phyloP scores from a whole-genome alignment of 2,888 invertebrate genomes.

The Ophonus ardosiacus region DNA sequence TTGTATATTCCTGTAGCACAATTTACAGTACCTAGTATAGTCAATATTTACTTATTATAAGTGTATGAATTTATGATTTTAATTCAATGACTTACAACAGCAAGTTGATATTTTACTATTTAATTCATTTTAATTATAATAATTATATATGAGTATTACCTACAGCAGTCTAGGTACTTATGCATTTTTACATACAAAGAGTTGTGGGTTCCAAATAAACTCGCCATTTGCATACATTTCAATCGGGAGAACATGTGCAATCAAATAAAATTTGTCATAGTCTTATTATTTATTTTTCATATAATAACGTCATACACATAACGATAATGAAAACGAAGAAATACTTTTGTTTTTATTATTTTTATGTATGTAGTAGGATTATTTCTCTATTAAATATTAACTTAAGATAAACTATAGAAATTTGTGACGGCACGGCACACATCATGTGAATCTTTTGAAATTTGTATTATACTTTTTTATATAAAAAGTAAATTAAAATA shows the following conservation, averaged over 20 bases:
- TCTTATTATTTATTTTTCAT: not conserved
- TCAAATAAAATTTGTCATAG: not conserved
- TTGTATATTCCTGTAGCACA: conserved; percentile 39
- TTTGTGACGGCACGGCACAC: too few species aligned
- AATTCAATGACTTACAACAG: conserved; percentile 29
- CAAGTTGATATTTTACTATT: conserved; percentile 39
- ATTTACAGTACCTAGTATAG: not conserved
- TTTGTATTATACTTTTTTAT: too few species aligned
- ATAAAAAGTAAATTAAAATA: too few species aligned
- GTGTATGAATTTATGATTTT: conserved; percentile 13
- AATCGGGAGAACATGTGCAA: not conserved
- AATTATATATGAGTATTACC: conserved; percentile 7
- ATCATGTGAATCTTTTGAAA: too few species aligned
- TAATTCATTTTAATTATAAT: conserved; percentile 34
- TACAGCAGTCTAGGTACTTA: conserved; percentile 37
- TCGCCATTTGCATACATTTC: not conserved
- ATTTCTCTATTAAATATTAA: too few species aligned
- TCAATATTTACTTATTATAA: not conserved
- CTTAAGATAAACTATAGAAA: too few species aligned
- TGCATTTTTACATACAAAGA: not conserved
- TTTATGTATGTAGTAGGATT: too few species aligned
- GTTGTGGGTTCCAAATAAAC: not conserved
- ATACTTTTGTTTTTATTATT: too few species aligned
- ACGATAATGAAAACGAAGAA: too few species aligned
- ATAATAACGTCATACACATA: not conserved